Percentiles rank a stretch among this genome's conserved stretches.
phyloP scores from a whole-genome alignment of 2,888 invertebrate genomes.

The Eueremaeus valkanovi region DNA sequence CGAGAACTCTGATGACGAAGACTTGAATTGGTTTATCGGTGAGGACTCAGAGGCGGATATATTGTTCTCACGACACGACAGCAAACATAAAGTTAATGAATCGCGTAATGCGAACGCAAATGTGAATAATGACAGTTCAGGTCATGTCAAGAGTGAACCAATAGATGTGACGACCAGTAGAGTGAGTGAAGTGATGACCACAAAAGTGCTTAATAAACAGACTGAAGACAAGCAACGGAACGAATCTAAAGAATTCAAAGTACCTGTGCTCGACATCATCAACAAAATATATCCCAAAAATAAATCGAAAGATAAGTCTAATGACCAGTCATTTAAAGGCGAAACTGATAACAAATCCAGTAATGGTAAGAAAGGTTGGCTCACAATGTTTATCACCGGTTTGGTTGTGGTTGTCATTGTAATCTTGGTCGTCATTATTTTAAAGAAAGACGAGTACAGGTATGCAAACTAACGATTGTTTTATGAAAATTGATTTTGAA shows the following conservation, averaged over 20 bases:
- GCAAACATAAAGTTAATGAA: background rate
- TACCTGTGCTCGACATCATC: too few species aligned
- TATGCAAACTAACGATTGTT: background rate
- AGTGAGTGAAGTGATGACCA: background rate
- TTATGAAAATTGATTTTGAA: background rate
- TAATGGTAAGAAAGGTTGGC: background rate
- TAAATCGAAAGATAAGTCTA: background rate
- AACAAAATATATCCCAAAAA: background rate
- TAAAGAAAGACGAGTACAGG: conserved; percentile 25
- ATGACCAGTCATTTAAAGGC: background rate
- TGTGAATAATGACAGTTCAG: background rate
- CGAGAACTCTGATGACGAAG: background rate
- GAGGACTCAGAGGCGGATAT: conserved; percentile 14
- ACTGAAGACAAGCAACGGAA: background rate
- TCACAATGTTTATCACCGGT: background rate
- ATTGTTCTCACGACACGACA: background rate
- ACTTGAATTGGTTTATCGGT: background rate
- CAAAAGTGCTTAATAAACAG: background rate
- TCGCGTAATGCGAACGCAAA: background rate
- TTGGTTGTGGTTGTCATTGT: background rate
- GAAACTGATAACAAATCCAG: background rate
- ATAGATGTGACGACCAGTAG: background rate
- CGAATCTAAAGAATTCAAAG: background rate
- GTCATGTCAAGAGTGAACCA: background rate
- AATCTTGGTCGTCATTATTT: background rate